Evolutionary conservation across 2,113 vertebrate genomes (phyloP), one percentile per base, ranked within the genome.

Genomic region (Protobothrops mucrosquamatus): DNA sequence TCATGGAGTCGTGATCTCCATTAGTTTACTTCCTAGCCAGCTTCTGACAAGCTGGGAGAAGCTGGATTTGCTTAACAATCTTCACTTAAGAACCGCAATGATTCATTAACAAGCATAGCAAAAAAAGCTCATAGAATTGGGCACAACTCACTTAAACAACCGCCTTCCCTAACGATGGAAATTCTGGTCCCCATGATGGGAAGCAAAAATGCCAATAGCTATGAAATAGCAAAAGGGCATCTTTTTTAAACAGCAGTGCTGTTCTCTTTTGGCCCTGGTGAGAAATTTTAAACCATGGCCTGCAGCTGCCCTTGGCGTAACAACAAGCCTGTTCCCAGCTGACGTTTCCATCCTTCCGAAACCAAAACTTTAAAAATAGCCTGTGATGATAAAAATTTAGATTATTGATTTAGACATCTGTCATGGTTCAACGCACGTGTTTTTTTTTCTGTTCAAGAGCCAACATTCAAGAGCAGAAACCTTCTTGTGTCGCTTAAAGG

Each of bases 381-480:
- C 94, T 5, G 0, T 91, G 95, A 97, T 91, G 95, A 96, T 96
- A 96, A 97, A 93, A 93, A 96, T 96, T 96, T 94, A 96, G 0
- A 74, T 14, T 96, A 96, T 96, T 96, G 96, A 87, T 96, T 97
- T 2, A 89, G 96, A 97, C 96, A 97, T 94, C 89, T 0, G 39
- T 24, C 0, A 95, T 96, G 26, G 87, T 95, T 94, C 12, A 51
- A 85, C 64, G 18, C 20, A 0, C 12, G 14, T 34, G 8, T 94
- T 46, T 7, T 48, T 46, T 48, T 48, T 8, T 34, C 93, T 93
- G 91, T 94, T 7, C 26, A 0, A 14, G 0, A 0, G 0, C 22
- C 22, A 87, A 87, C 54, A 89, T n/a, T 46, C 46, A 52, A 88
- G 69, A 15, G 11, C 18, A 26, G 9, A 59, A 85, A 52, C 0